These are phyloP conservation scores for Ceratina calcarata DNA, from an alignment of 1,140 invertebrate genomes.

Conservation along the genomic window DNA sequence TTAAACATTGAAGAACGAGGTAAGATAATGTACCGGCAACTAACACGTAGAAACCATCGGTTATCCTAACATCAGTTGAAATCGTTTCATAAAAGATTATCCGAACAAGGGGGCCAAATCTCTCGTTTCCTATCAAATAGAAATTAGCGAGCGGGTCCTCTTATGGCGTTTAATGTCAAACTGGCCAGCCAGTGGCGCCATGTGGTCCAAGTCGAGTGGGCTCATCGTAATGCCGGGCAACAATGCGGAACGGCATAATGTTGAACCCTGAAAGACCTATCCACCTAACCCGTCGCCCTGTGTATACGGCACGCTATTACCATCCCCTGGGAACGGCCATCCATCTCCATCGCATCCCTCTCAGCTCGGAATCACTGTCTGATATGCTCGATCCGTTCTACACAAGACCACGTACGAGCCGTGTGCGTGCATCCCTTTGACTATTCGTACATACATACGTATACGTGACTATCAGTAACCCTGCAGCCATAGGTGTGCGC, in stretches of 20 bases:
- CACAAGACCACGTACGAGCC: constrained; percentile 25
- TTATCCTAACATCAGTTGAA: neutral
- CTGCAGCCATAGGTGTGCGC: constrained; percentile 28
- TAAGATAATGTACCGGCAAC: neutral
- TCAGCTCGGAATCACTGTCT: constrained; percentile 74
- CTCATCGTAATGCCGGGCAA: constrained; percentile 76
- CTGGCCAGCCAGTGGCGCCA: constrained; percentile 66
- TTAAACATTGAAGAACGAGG: neutral
- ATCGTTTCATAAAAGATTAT: neutral
- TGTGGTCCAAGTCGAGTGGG: constrained; percentile 76
- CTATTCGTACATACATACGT: constrained; percentile 15
- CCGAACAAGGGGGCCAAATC: neutral
- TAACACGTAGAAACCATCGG: neutral
- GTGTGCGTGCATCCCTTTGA: constrained; percentile 42
- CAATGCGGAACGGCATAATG: constrained; percentile 70
- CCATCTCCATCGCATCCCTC: constrained; percentile 79
- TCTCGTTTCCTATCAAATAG: constrained; percentile 2
- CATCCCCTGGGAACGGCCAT: constrained; percentile 75
- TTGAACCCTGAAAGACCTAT: constrained; percentile 59
- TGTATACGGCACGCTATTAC: constrained; percentile 73
- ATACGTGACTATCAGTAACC: constrained; percentile 45
- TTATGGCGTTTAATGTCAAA: constrained; percentile 62
- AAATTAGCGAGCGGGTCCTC: constrained; percentile 39
- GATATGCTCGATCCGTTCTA: constrained; percentile 53
- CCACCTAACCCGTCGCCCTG: constrained; percentile 49